Percentiles rank a stretch among this genome's conserved stretches.
phyloP scores from a whole-genome alignment of 1,140 invertebrate species.

The Globodera rostochiensis region DNA sequence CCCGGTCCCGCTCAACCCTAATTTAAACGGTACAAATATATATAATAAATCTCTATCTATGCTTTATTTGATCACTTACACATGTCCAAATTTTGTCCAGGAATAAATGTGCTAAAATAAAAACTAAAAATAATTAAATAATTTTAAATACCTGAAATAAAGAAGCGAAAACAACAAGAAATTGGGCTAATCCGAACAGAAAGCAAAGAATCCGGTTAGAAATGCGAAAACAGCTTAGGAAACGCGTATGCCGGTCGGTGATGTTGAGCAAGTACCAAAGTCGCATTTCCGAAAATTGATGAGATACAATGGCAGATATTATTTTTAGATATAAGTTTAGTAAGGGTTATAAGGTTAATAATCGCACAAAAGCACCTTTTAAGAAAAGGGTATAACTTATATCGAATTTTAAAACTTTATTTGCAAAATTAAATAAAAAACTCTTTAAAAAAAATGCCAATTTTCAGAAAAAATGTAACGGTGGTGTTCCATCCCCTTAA shows the following conservation, averaged over 20 bases:
- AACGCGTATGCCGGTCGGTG: slow-evolving; percentile 1
- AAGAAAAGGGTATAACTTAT: too few relatives aligned
- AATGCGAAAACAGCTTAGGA: slow-evolving; percentile 30
- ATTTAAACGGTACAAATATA: too few relatives aligned
- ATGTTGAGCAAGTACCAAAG: slow-evolving; percentile 24
- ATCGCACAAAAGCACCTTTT: too few relatives aligned
- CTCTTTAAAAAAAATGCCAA: too few relatives aligned
- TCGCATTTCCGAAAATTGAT: slow-evolving; percentile 13
- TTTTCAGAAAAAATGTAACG: too few relatives aligned
- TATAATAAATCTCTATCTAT: too few relatives aligned
- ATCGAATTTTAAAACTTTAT: too few relatives aligned
- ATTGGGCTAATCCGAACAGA: slow-evolving; percentile 37
- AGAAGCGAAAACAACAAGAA: slow-evolving; percentile 34
- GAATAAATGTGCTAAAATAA: slow-evolving; percentile 55
- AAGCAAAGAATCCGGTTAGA: slow-evolving; percentile 40
- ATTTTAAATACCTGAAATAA: slow-evolving; percentile 31
- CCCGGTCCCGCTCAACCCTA: too few relatives aligned
- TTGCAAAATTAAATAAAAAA: too few relatives aligned
- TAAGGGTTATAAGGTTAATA: too few relatives aligned
- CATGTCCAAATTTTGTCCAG: slow-evolving; percentile 44
- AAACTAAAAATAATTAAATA: not conserved
- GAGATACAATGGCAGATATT: not conserved
- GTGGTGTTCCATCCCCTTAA: too few relatives aligned
- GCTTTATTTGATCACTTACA: slow-evolving; percentile 29
- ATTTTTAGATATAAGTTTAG: too few relatives aligned